Conservation (phyloP, 2,797 vertebrate species). For the Setipinna tenuifilis region DNA sequence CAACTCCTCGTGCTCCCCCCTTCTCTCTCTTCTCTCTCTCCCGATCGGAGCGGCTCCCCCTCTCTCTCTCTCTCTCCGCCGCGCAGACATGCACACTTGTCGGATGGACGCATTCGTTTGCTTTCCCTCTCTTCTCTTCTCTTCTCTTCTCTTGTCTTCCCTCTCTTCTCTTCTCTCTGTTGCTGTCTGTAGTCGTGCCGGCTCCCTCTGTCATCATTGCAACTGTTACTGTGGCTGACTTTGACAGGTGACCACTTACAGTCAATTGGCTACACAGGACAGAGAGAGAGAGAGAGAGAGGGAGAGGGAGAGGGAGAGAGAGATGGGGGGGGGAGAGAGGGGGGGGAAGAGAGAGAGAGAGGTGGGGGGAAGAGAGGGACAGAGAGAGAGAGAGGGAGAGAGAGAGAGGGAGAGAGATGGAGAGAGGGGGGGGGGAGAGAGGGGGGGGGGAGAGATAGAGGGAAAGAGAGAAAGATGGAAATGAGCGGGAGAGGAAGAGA, state of each 20-base stretch:
- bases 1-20: conserved; percentile 7
- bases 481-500: not conserved
- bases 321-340: not conserved
- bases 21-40: not conserved
- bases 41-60: not conserved
- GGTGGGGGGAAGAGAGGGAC: too few relatives aligned
- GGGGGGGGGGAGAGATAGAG: not conserved
- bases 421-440: too few relatives aligned
- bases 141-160: not conserved
- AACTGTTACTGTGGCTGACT: conserved; percentile 71
- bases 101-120: conserved; percentile 50
- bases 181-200: not conserved
- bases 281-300: not conserved
- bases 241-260: conserved; percentile 63
- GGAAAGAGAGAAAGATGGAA: not conserved
- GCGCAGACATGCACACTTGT: conserved; percentile 47
- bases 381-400: too few relatives aligned
- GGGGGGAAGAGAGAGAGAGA: not conserved
- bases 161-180: not conserved
- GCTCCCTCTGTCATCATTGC: conserved; percentile 35
- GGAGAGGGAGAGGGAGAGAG: not conserved
- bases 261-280: not conserved
- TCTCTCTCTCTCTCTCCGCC: conserved; percentile 27
- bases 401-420: not conserved
- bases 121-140: not conserved